Evolutionary conservation across 2,797 vertebrate species (phyloP), one percentile per base, ranked within the genome.

Genomic region (Poeciliopsis paucimaculata): DNA sequence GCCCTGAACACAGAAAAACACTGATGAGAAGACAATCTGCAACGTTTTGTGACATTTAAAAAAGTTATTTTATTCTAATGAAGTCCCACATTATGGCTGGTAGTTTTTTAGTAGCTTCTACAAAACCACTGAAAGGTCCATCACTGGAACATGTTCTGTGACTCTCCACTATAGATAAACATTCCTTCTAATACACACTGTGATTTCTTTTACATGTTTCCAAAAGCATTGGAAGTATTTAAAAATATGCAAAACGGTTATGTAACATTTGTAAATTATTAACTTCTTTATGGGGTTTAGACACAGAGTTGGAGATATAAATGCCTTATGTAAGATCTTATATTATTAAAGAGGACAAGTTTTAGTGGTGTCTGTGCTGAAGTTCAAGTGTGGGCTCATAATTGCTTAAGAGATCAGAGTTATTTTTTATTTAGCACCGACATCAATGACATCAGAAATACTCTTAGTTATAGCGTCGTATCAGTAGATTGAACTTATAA

Each of bases 331-430:
- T 95, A 96, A 96, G 90, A 79, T 93, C 83, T 93, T 95, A 89
- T 93, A 94, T 95, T 94, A 96, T 96, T 95, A 91, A 96, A 95
- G 82, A 94, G 88, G 89, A 94, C 92, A 94, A 83, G 91, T 94
- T 95, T 94, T 90, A 94, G 88, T 90, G 82, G 90, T 93, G 88
- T 92, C 88, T 89, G 88, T 89, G 85, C 86, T 87, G 89, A 93
- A 88, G 90, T 94, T 89, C 86, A 89, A 92, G 90, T 93, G 91
- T 94, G 91, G 93, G 89, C 86, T 93, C 88, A 91, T 95, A 96
- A 96, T 94, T 95, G 93, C 95, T 94, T 92, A 88, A 91, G 93
- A 94, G 88, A 95, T 94, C 86, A 28, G 23, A 84, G 89, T 90
- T 95, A 95, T 95, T 94, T 94, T 91, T 95, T 95, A 91, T 88